phyloP scores from a whole-genome alignment of 2,113 vertebrate genomes.

The Heliornis fulica region DNA sequence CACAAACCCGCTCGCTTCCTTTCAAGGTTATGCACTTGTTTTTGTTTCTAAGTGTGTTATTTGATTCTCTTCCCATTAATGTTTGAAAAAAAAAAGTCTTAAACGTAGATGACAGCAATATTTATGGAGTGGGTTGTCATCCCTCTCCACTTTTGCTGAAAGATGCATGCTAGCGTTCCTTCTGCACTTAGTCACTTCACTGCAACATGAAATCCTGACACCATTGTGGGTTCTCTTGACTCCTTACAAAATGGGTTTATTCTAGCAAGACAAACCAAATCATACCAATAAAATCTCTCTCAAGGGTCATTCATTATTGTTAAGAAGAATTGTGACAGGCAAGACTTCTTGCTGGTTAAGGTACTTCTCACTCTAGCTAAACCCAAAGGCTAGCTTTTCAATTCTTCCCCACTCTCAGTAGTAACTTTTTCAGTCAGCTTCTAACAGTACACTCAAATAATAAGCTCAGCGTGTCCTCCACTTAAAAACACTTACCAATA shows the following conservation, averaged over 20 bases:
- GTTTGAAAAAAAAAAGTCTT: background rate
- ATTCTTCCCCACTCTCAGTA: accelerated
- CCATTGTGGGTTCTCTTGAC: background rate
- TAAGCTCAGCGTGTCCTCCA: background rate
- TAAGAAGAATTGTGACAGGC: background rate
- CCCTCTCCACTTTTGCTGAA: background rate
- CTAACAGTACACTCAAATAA: background rate
- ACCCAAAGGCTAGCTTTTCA: background rate
- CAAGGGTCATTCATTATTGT: background rate
- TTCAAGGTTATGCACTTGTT: conserved; percentile 16
- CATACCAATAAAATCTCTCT: background rate
- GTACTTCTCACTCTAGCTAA: background rate
- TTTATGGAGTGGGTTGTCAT: background rate
- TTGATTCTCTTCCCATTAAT: background rate
- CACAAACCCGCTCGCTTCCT: background rate
- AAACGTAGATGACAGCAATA: background rate
- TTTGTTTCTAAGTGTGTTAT: background rate
- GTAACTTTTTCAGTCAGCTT: background rate
- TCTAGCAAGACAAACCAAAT: background rate
- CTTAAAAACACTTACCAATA: background rate
- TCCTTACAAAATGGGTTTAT: background rate
- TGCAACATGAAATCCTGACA: background rate
- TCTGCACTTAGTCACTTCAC: background rate
- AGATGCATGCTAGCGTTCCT: background rate
- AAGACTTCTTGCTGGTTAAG: background rate